These are phyloP conservation scores for Chrysodeixis includens DNA, from an alignment of 2,888 invertebrate genomes.

Conservation along the genomic window DNA sequence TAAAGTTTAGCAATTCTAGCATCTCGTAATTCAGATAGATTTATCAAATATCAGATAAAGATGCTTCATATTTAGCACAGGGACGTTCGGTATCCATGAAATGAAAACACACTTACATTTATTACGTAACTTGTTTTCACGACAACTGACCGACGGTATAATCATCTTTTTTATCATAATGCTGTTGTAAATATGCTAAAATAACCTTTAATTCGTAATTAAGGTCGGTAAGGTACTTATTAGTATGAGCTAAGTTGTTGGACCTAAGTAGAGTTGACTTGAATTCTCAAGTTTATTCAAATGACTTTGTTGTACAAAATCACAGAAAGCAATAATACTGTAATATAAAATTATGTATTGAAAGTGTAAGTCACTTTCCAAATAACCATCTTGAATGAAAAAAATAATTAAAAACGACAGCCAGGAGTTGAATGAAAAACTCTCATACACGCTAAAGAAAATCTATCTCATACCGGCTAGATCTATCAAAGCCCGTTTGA, in stretches of 20 bases:
- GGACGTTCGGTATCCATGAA: conserved; percentile 11
- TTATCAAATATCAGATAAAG: conserved; percentile 26
- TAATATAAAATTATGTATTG: too few species aligned
- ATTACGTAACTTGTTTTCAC: conserved; percentile 1
- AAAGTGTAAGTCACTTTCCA: too few species aligned
- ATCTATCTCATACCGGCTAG: too few species aligned
- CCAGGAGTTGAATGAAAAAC: too few species aligned
- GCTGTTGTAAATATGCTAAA: not conserved
- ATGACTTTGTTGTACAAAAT: too few species aligned
- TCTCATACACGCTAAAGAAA: too few species aligned
- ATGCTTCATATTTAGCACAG: conserved; percentile 15
- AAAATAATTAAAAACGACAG: too few species aligned
- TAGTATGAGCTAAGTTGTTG: not conserved
- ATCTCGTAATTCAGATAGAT: conserved; percentile 14
- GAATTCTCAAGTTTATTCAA: too few species aligned
- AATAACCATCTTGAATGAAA: too few species aligned
- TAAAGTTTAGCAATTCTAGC: conserved; percentile 4
- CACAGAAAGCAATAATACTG: not conserved
- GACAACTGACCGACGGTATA: not conserved
- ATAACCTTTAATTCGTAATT: not conserved
- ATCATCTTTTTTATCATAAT: not conserved
- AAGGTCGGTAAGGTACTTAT: not conserved
- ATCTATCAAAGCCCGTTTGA: too few species aligned
- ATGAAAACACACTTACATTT: not conserved
- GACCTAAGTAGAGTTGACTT: too few species aligned